phyloP scores from a whole-genome alignment of 2,113 vertebrate species.

The Acanthisitta chloris region DNA sequence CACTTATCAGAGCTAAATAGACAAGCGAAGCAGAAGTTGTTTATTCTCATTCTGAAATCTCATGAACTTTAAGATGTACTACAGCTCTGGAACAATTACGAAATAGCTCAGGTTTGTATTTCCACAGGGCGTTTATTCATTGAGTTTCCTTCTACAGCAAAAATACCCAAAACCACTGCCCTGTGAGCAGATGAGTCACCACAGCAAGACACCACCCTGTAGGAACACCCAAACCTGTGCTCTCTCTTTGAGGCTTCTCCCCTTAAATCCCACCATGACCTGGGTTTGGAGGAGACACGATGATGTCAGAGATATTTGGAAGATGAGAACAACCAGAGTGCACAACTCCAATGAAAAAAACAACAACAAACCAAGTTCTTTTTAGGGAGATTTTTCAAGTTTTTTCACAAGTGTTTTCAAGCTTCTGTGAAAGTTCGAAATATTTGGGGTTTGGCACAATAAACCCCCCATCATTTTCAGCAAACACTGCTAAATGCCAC shows the following conservation, averaged over 20 bases:
- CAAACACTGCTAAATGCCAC: background rate
- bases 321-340: background rate
- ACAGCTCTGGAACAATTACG: background rate
- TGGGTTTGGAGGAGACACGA: background rate
- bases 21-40: background rate
- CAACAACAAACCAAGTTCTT: background rate
- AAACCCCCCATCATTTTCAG: background rate
- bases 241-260: background rate
- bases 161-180: background rate
- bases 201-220: background rate
- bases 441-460: slow-evolving; percentile 37
- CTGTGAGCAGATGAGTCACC: background rate
- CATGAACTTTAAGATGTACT: background rate
- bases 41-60: background rate
- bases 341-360: background rate
- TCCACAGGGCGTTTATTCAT: background rate
- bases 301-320: background rate
- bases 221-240: background rate
- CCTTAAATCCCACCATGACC: background rate
- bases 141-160: background rate
- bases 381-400: background rate
- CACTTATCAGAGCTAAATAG: background rate
- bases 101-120: background rate
- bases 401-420: background rate
- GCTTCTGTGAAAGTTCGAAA: background rate